Conservation (phyloP, 2,888 invertebrate genomes). For the Achlya flavicornis region DNA sequence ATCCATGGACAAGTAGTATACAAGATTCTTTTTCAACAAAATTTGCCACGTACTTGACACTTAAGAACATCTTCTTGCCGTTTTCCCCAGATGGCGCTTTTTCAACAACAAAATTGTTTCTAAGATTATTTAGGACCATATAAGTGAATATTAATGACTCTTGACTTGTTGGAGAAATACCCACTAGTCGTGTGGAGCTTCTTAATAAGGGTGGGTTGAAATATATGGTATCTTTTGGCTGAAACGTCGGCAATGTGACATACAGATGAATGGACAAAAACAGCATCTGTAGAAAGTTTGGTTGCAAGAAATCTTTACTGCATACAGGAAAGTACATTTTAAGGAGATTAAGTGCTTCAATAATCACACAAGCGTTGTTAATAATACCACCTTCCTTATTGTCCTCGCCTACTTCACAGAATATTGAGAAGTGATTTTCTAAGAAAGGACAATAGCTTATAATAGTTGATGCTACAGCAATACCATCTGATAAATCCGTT, state of each 20-base stretch:
- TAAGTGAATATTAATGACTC: constrained; percentile 65
- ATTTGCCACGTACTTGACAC: constrained; percentile 68
- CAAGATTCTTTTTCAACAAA: constrained; percentile 62
- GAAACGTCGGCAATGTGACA: constrained; percentile 80
- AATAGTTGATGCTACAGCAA: constrained; percentile 82
- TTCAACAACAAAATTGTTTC: constrained; percentile 67
- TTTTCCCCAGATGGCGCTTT: constrained; percentile 61
- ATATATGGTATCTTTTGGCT: constrained; percentile 66
- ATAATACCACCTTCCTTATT: constrained; percentile 65
- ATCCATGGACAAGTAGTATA: constrained; percentile 69
- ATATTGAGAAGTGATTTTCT: constrained; percentile 64
- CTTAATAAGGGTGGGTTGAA: constrained; percentile 76
- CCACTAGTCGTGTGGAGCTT: constrained; percentile 64
- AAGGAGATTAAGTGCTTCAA: constrained; percentile 81
- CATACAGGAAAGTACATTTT: constrained; percentile 81
- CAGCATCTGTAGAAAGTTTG: constrained; percentile 83
- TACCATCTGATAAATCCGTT: constrained; percentile 79
- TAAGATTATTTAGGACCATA: constrained; percentile 60
- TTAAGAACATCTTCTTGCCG: constrained; percentile 66
- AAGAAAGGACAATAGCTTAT: constrained; percentile 85
- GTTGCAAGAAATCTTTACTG: constrained; percentile 78
- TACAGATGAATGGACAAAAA: constrained; percentile 84
- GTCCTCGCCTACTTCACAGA: constrained; percentile 69
- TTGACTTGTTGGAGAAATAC: constrained; percentile 68
- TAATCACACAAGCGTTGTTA: constrained; percentile 84